A percentile compares a stretch with the other conserved stretches of the same genome.
These are phyloP conservation scores for Tinamus major DNA, from an alignment of 2,797 vertebrate species.

Conservation along the genomic window DNA sequence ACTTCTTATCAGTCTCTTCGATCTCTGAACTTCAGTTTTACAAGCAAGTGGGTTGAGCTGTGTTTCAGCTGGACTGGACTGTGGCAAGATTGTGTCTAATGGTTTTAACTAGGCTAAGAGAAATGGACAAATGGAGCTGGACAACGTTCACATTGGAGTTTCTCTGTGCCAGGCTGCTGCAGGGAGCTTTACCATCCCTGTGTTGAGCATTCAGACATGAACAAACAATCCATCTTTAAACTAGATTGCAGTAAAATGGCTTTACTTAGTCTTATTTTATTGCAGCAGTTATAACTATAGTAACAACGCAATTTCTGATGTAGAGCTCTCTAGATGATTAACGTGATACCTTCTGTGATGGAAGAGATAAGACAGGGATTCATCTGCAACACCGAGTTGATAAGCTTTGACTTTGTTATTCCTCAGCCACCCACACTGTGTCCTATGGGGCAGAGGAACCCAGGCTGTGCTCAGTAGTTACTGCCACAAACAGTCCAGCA, in stretches of 20 bases:
- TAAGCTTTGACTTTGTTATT: neutral
- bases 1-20: neutral
- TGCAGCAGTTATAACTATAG: neutral
- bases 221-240: neutral
- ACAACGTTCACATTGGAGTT: accelerated
- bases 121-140: neutral
- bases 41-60: neutral
- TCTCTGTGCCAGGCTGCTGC: neutral
- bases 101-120: neutral
- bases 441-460: neutral
- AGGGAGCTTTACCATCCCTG: neutral
- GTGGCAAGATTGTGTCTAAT: neutral
- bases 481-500: neutral
- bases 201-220: neutral
- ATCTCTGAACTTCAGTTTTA: neutral
- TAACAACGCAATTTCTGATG: neutral
- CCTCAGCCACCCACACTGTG: neutral
- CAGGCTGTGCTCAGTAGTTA: neutral
- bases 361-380: neutral
- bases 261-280: neutral
- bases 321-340: neutral
- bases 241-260: neutral
- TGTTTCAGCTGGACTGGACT: neutral
- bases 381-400: neutral
- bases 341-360: neutral